These are phyloP conservation scores for Leptocoma aspasia DNA, from an alignment of 2,113 vertebrate genomes.

Conservation along the genomic window DNA sequence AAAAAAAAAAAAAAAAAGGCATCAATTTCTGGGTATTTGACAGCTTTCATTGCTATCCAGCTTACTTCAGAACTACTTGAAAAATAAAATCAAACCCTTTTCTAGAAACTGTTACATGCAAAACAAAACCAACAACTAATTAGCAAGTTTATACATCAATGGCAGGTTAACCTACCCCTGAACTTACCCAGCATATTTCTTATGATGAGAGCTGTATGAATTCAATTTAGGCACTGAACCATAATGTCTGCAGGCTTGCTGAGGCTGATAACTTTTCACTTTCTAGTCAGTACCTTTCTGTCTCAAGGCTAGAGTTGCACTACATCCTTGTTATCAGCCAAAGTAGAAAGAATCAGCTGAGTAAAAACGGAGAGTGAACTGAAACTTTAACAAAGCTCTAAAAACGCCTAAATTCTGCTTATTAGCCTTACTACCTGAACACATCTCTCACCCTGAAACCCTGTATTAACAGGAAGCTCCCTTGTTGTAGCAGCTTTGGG, in stretches of 20 bases:
- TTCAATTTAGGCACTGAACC: conserved; percentile 18
- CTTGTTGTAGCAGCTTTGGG: neutral
- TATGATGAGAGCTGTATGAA: neutral
- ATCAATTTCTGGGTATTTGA: neutral
- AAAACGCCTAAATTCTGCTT: neutral
- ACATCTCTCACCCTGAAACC: neutral
- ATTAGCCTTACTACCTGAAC: neutral
- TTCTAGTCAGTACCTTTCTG: neutral
- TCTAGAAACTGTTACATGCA: neutral
- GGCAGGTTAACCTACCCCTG: neutral
- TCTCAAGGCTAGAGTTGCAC: neutral
- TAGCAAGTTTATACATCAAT: neutral
- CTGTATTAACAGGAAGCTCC: neutral
- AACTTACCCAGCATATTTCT: neutral
- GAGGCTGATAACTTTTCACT: neutral
- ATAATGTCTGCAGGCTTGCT: neutral
- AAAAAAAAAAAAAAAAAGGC: neutral
- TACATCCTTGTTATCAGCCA: neutral
- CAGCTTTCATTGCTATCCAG: neutral
- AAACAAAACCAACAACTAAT: neutral
- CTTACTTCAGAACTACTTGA: neutral
- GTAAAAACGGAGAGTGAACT: neutral
- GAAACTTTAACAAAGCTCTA: neutral
- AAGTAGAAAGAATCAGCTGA: neutral
- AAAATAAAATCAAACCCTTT: neutral